A percentile compares a stretch with the other conserved stretches of the same genome.
phyloP scores from a whole-genome alignment of 2,113 vertebrate genomes.

The Mesitornis unicolor region DNA sequence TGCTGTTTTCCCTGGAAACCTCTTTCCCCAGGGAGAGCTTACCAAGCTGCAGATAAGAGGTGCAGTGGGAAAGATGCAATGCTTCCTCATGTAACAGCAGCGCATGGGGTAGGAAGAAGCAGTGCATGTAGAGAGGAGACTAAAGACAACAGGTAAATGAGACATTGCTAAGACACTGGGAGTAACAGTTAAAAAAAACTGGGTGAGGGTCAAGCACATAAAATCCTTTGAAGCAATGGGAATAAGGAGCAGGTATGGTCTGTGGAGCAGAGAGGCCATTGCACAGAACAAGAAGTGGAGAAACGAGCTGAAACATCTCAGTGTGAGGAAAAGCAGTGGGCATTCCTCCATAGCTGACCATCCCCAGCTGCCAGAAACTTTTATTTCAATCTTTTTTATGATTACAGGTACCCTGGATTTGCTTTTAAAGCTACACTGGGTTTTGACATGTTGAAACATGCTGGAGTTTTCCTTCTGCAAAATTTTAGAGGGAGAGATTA shows the following conservation, averaged over 20 bases:
- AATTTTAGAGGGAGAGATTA: background rate
- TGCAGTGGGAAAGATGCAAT: background rate
- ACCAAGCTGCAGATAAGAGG: background rate
- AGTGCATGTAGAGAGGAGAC: background rate
- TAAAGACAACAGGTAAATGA: background rate
- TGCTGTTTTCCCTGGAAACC: background rate
- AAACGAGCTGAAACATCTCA: background rate
- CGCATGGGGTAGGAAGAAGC: background rate
- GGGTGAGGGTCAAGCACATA: background rate
- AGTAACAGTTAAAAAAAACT: background rate
- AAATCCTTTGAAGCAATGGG: background rate
- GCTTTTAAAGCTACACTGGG: background rate
- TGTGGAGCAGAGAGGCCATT: background rate
- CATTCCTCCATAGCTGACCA: background rate
- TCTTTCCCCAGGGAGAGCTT: background rate
- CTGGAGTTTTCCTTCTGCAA: slow-evolving; percentile 1
- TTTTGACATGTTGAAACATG: background rate
- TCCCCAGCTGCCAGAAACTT: background rate
- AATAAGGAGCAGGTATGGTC: background rate
- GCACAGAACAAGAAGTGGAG: background rate
- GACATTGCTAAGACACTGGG: background rate
- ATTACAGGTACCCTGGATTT: background rate
- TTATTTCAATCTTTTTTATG: background rate
- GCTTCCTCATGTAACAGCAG: fast-evolving
- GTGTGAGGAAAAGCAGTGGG: background rate